Conservation (phyloP, 2,888 invertebrate genomes). For the Meganola albula region DNA sequence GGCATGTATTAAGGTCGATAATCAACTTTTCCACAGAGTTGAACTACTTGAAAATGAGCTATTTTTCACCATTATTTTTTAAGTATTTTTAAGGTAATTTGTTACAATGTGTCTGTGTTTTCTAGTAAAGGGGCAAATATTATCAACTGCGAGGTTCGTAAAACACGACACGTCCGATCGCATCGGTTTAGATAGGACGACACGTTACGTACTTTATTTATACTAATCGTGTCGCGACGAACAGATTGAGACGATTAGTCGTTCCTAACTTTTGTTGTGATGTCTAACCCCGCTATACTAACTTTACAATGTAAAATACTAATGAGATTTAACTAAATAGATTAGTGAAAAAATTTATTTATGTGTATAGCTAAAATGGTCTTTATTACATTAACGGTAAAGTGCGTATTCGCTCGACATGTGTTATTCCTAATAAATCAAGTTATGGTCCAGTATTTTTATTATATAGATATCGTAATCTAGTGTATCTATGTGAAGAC, state of each 20-base stretch:
- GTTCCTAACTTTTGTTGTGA: too few species aligned
- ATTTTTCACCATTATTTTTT: too few species aligned
- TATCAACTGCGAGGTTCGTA: too few species aligned
- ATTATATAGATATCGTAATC: constrained; percentile 43
- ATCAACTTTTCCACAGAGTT: constrained; percentile 19
- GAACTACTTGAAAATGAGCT: constrained; percentile 9
- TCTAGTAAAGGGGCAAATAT: too few species aligned
- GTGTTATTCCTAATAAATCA: constrained; percentile 68
- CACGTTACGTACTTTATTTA: too few species aligned
- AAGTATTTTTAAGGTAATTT: too few species aligned
- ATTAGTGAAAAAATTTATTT: background rate
- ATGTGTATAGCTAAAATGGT: constrained; percentile 5
- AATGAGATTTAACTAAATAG: background rate
- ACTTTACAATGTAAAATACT: background rate
- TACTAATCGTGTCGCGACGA: too few species aligned
- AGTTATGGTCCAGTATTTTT: constrained; percentile 74
- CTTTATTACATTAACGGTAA: constrained; percentile 10
- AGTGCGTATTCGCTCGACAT: constrained; percentile 29
- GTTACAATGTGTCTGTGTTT: too few species aligned
- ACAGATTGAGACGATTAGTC: too few species aligned
- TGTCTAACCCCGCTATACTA: background rate
- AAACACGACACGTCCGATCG: too few species aligned
- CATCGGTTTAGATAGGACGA: too few species aligned
- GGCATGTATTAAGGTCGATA: constrained; percentile 14
- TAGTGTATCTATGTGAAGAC: constrained; percentile 63